These are phyloP conservation scores for Rhabdornis inornatus DNA, from an alignment of 2,113 vertebrate genomes.

Conservation along the genomic window DNA sequence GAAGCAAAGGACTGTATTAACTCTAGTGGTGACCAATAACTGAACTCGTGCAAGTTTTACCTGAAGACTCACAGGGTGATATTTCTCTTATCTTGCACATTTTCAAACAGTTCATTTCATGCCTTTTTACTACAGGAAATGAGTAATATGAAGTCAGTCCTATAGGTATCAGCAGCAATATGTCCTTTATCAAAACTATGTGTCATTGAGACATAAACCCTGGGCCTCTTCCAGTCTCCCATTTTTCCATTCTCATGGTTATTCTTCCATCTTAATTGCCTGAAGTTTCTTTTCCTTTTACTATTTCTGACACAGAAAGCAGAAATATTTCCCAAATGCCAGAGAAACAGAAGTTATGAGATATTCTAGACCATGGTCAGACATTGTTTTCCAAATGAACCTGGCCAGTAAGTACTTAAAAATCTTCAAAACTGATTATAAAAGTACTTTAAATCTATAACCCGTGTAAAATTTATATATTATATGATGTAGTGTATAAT, in stretches of 20 bases:
- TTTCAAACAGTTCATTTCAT: neutral
- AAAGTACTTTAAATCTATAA: neutral
- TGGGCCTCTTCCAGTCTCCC: neutral
- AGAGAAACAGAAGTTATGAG: neutral
- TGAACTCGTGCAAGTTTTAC: neutral
- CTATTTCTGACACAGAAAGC: neutral
- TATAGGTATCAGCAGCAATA: neutral
- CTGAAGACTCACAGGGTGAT: neutral
- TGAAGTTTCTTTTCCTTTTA: neutral
- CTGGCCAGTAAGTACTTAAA: neutral
- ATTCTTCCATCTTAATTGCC: neutral
- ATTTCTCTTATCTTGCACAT: neutral
- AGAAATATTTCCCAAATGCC: neutral
- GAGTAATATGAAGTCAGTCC: neutral
- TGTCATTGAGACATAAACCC: neutral
- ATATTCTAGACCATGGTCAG: neutral
- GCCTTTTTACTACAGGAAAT: neutral
- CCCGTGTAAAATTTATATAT: neutral
- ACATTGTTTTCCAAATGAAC: neutral
- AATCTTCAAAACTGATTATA: neutral
- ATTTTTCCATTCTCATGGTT: neutral
- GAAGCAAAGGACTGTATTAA: neutral
- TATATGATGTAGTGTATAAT: neutral
- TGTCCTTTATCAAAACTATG: neutral
- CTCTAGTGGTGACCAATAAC: neutral